A percentile compares a stretch with the other conserved stretches of the same genome.
phyloP scores from a whole-genome alignment of 2,113 vertebrate genomes.

The Catharus minimus region DNA sequence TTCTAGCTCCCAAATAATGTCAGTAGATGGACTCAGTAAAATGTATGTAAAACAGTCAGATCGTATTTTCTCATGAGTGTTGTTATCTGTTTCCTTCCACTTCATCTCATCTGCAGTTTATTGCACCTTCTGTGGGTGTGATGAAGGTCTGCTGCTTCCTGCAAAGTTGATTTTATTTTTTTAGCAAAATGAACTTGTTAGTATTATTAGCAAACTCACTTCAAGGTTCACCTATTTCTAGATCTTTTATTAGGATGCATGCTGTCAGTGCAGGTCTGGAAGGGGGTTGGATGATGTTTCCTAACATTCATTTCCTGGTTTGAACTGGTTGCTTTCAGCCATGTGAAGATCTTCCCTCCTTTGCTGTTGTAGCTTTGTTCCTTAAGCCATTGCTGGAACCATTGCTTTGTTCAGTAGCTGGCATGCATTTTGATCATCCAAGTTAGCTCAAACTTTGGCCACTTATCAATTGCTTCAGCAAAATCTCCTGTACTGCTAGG shows the following conservation, averaged over 20 bases:
- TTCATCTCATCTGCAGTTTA: slow-evolving; percentile 12
- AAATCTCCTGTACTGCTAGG: background rate
- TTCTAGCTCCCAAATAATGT: background rate
- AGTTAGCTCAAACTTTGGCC: background rate
- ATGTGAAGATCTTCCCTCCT: background rate
- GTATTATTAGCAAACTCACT: background rate
- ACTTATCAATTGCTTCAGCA: background rate
- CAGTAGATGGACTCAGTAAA: background rate
- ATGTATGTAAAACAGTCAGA: background rate
- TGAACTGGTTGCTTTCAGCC: background rate
- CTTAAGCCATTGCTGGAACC: background rate
- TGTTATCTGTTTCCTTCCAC: background rate
- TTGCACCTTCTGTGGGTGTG: background rate
- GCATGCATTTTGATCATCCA: background rate
- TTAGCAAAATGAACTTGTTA: background rate
- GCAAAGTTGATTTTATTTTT: background rate
- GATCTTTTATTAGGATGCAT: background rate
- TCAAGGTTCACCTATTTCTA: background rate
- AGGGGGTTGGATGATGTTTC: background rate
- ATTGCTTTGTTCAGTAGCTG: background rate
- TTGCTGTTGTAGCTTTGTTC: background rate
- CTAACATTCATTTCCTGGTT: background rate
- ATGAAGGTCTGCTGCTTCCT: background rate
- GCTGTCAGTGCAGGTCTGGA: background rate
- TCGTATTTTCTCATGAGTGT: background rate